Percentiles rank a stretch among this genome's conserved stretches.
These are phyloP conservation scores for Drosophila paracracens DNA, from an alignment of 2,888 invertebrate species.

Conservation along the genomic window DNA sequence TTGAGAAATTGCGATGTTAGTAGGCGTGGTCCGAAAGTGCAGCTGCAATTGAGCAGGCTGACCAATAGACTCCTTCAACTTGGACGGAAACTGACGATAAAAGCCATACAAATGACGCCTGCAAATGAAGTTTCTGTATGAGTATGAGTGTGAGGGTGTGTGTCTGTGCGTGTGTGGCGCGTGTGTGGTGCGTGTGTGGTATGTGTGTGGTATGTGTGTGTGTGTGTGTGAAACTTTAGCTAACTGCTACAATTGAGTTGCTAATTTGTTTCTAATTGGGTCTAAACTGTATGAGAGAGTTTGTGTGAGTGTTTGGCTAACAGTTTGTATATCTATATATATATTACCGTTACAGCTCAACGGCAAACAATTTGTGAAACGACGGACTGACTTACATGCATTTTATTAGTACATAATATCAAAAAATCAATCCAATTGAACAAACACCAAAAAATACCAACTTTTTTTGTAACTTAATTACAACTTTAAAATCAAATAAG, in stretches of 20 bases:
- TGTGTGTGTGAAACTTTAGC: conserved; percentile 31
- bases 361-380: conserved; percentile 79
- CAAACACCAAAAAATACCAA: conserved; percentile 30
- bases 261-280: conserved; percentile 59
- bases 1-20: conserved; percentile 27
- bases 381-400: conserved; percentile 81
- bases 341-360: conserved; percentile 58
- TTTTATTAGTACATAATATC: conserved; percentile 75
- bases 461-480: conserved; percentile 55
- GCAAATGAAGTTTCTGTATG: conserved; percentile 11
- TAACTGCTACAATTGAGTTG: conserved; percentile 50
- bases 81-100: conserved; percentile 47
- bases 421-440: conserved; percentile 73
- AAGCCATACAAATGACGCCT: conserved; percentile 51
- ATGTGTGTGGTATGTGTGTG: conserved; percentile 1
- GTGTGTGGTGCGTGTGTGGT: conserved; percentile 5
- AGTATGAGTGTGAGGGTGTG: conserved; percentile 6
- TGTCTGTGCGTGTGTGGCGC: conserved; percentile 2
- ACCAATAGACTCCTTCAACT: conserved; percentile 37
- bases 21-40: conserved; percentile 46
- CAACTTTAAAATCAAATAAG: conserved; percentile 38
- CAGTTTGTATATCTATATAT: conserved; percentile 2
- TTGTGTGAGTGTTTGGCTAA: conserved; percentile 9
- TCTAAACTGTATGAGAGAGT: conserved; percentile 6
- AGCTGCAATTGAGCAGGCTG: conserved; percentile 17